Percentiles rank a stretch among this genome's conserved stretches.
phyloP scores from a whole-genome alignment of 2,113 vertebrate species.

The Sisor rabdophorus region DNA sequence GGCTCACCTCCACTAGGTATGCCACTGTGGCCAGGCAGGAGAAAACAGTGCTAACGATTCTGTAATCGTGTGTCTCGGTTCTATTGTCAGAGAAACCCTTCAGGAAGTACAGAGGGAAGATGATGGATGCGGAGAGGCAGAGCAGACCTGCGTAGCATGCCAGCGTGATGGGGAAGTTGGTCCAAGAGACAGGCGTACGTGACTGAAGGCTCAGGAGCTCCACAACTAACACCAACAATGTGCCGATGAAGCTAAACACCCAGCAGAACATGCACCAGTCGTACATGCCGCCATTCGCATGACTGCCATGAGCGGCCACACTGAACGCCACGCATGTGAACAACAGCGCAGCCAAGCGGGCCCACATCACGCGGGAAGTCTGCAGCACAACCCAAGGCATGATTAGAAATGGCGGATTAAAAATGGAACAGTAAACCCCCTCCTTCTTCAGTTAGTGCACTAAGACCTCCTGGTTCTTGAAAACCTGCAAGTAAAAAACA shows the following conservation, averaged over 20 bases:
- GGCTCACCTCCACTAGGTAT: slow-evolving; percentile 68
- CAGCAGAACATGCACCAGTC: slow-evolving; percentile 73
- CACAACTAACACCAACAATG: slow-evolving; percentile 68
- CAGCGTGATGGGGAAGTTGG: slow-evolving; percentile 72
- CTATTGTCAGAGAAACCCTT: background rate
- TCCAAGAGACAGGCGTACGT: slow-evolving; percentile 70
- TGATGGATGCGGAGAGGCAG: slow-evolving; percentile 70
- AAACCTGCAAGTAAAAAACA: slow-evolving; percentile 16
- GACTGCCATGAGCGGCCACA: slow-evolving; percentile 56
- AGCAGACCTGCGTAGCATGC: slow-evolving; percentile 71
- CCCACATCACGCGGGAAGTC: slow-evolving; percentile 27
- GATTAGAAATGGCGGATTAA: slow-evolving; percentile 10
- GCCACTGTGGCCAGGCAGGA: slow-evolving; percentile 68
- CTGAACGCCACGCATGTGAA: slow-evolving; percentile 60
- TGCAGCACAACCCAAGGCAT: slow-evolving; percentile 29
- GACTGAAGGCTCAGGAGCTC: slow-evolving; percentile 64
- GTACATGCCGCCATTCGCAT: background rate
- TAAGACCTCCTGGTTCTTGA: background rate
- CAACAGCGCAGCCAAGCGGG: slow-evolving; percentile 31
- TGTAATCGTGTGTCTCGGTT: slow-evolving; percentile 46
- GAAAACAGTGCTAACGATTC: slow-evolving; percentile 66
- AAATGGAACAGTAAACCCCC: background rate
- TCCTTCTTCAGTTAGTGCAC: background rate
- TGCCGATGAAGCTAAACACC: slow-evolving; percentile 71
- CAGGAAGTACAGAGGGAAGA: slow-evolving; percentile 67